phyloP scores from a whole-genome alignment of 2,113 vertebrate species.

The Falco punctatus region DNA sequence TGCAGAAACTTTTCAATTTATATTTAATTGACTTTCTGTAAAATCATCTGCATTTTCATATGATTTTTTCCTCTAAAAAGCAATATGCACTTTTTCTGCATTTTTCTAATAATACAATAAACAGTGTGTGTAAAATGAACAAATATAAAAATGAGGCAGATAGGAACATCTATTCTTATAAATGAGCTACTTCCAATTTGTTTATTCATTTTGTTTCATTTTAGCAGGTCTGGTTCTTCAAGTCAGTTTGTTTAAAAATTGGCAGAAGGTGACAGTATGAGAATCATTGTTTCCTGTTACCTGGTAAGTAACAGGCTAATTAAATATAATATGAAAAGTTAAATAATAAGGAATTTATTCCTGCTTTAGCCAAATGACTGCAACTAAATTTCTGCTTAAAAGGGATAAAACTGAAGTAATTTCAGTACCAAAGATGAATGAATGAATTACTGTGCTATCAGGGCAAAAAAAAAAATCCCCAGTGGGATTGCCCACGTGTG shows the following conservation, averaged over 20 bases:
- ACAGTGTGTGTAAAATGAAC: not conserved
- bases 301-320: not conserved
- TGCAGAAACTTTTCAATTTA: not conserved
- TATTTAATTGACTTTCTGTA: constrained; percentile 32
- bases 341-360: not conserved
- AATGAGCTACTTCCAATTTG: not conserved
- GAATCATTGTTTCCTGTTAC: not conserved
- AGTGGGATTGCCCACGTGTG: not conserved
- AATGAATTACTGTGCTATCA: not conserved
- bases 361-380: not conserved
- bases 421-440: not conserved
- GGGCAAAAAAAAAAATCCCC: not conserved
- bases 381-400: not conserved
- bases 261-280: not conserved
- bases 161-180: not conserved
- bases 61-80: not conserved
- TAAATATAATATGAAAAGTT: not conserved
- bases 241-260: not conserved
- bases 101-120: constrained; percentile 1
- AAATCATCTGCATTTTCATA: not conserved
- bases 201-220: not conserved
- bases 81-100: not conserved
- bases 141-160: not conserved
- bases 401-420: not conserved
- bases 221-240: not conserved